Base-by-base conservation (phyloP, 2,888 invertebrate genomes). In the Sesamia inferens region DNA sequence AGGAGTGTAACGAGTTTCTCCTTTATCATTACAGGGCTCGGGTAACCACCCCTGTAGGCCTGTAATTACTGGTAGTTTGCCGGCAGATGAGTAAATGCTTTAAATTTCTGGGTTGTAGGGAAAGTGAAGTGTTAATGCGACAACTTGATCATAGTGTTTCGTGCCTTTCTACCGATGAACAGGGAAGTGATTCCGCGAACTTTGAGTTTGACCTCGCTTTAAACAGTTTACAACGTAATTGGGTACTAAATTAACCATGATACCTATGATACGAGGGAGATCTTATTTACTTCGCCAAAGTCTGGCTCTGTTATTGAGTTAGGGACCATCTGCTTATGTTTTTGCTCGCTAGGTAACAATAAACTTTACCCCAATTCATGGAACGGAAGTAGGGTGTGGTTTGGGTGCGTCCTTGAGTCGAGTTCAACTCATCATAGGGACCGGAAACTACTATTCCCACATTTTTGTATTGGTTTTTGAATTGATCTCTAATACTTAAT, bases 101-200 rank as follows among this genome's bases (percentile, higher is more conserved):
- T 93, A 93, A 94, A 94, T 94, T 94, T 96, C 95, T 94, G 92
- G 93, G 93, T 92, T 94, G 91, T 87, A 89, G 93, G 92, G 95
- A 95, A 96, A 96, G 96, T 95, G 93, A 94, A 94, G 94, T 94
- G 94, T 93, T 94, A 95, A 94, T 94, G 90, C 91, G 94, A 95
- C 95, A 93, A 91, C 91, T 92, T 94, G 95, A 95, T 95, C 92
- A 94, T 92, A 94, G 93, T 92, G 90, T 91, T 92, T 89, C 86
- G 87, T 88, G 88, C 88, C 87, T 88, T 90, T 90, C 89, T 88
- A 88, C 89, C 85, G 87, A 88, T 87, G 88, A 93, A 91, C 91
- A 91, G 88, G 92, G 92, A 94, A 93, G 90, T 84, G 83, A 88
- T 90, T 91, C 86, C 81, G 88, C 87, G 90, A 93, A 91, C 90